phyloP scores from a whole-genome alignment of 1,140 invertebrate species.

The Calephelis virginiensis region DNA sequence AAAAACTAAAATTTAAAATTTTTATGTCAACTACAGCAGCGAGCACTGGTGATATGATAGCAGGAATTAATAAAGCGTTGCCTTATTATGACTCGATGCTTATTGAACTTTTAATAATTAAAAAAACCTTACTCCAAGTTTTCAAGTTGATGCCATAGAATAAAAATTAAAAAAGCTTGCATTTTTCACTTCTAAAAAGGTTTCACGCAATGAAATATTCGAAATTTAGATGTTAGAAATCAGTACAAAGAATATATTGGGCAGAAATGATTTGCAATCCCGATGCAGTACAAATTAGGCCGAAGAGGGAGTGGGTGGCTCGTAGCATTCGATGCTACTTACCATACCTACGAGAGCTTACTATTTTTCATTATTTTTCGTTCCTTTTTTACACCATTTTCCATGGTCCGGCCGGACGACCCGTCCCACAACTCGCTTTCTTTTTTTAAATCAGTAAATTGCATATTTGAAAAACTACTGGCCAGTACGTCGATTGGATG shows the following conservation, averaged over 20 bases:
- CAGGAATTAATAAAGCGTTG: no score
- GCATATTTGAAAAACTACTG: constrained; percentile 76
- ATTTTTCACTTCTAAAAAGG: neutral
- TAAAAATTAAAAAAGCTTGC: no score
- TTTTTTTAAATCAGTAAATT: constrained; percentile 76
- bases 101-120: no score
- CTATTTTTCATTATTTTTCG: constrained; percentile 56
- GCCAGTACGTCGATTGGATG: constrained; percentile 52
- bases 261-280: constrained; percentile 18
- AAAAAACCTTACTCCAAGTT: no score
- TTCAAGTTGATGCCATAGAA: no score
- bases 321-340: constrained; percentile 50
- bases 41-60: no score
- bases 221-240: constrained; percentile 18
- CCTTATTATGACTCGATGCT: no score
- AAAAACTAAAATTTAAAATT: no score
- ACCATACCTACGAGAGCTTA: constrained; percentile 60
- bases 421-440: constrained; percentile 44
- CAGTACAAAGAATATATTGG: constrained; percentile 14
- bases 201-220: constrained; percentile 1
- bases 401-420: constrained; percentile 54
- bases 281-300: constrained; percentile 32
- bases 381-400: constrained; percentile 67
- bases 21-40: no score
- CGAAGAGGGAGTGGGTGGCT: constrained; percentile 15